Evolutionary conservation across 2,113 vertebrate species (phyloP), one percentile per base, ranked within the genome.

Genomic region (Silurus meridionalis): DNA sequence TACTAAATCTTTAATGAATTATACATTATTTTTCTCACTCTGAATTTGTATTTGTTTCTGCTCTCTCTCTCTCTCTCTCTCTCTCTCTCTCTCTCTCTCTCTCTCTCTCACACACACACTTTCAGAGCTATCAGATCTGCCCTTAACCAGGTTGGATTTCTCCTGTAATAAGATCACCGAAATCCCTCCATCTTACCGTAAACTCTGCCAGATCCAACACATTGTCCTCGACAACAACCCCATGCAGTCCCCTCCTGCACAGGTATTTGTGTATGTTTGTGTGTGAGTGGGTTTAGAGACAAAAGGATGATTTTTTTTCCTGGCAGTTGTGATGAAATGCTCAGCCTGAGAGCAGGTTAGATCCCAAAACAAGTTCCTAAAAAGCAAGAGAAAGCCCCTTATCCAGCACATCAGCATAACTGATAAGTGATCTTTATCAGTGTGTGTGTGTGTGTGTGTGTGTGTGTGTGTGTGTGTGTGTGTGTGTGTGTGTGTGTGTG

Each of bases 81-180:
- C 28, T 37, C 28, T 37, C 28, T 37, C 28, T 37, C 28, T 37
- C 50, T 88, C 25, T 71, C 23, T 46, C n/a, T 58, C 48, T 71
- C 1, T 75, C 75, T 74, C 69, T 88, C 84, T 85, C 90, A 90
- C 75, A 46, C 63, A 52, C 63, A 63, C 81, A 67, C 14, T 83
- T 71, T 69, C 94, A 99, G 98, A 98, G 92, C 87, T 99, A 92
- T 96, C 97, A 74, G 96, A 96, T 88, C 95, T 99, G 90, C 98
- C 97, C 5, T 95, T 99, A 92, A 96, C 98, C 91, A 96, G 97
- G 90, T 94, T 99, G 90, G 98, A 99, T 93, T 99, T 99, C 92
- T 99, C 98, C 84, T 99, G 98, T 95, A 99, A 99, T 95, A 99
- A 98, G 95, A 96, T 99, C 91, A 97, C 97, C 37, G 97, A 99